Evolutionary conservation across 2,888 invertebrate genomes (phyloP).

Genomic region (Torymus aiolomorphi): DNA sequence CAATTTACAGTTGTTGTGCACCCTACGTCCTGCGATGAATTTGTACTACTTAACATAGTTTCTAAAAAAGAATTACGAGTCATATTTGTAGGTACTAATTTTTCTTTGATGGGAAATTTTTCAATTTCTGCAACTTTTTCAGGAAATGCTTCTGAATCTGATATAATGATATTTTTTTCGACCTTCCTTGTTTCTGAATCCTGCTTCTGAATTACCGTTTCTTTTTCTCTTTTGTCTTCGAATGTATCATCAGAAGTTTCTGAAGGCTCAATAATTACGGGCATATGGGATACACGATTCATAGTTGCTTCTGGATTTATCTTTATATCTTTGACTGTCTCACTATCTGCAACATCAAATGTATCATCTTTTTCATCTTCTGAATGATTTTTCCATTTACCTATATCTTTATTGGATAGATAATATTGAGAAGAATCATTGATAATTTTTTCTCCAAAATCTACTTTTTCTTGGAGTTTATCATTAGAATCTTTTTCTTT

Average conservation of each 20-base stretch:
- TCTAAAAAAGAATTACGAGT: constrained; percentile 69
- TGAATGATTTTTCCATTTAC: constrained; percentile 45
- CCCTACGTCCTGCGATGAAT: constrained; percentile 21
- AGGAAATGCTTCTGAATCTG: neutral
- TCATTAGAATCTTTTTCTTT: neutral
- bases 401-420: constrained; percentile 57
- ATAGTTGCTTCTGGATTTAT: too few relatives aligned
- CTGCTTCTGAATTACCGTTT: too few relatives aligned
- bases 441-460: constrained; percentile 46
- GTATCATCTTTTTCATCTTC: constrained; percentile 29
- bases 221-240: neutral
- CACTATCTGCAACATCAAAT: too few relatives aligned
- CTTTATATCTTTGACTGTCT: too few relatives aligned
- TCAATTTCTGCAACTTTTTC: constrained; percentile 4
- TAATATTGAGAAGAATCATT: constrained; percentile 58
- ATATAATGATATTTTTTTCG: too few relatives aligned
- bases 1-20: constrained; percentile 51
- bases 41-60: constrained; percentile 64
- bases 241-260: neutral
- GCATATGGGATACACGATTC: too few relatives aligned
- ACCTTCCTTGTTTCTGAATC: too few relatives aligned
- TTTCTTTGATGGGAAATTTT: constrained; percentile 22
- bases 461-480: neutral
- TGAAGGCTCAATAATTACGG: too few relatives aligned
- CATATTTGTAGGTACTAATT: constrained; percentile 49